These are phyloP conservation scores for Coleophora deauratella DNA, from an alignment of 2,888 invertebrate species.

Conservation along the genomic window DNA sequence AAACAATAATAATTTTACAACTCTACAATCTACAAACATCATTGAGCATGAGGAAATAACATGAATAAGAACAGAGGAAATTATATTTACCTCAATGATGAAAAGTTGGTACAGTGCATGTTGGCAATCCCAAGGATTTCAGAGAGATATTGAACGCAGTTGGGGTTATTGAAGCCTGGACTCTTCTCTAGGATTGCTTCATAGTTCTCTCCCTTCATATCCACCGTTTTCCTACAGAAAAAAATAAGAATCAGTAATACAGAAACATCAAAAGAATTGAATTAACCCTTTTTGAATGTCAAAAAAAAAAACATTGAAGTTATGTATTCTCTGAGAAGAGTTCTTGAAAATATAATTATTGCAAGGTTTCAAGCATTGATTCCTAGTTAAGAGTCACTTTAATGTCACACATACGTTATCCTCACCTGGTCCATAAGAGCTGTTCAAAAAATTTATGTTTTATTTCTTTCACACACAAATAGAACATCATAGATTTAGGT, in stretches of 20 bases:
- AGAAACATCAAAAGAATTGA: slow-evolving; percentile 22
- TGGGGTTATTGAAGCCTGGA: slow-evolving; percentile 91
- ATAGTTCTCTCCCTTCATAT: slow-evolving; percentile 85
- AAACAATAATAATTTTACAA: slow-evolving; percentile 3
- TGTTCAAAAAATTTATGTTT: slow-evolving; percentile 73
- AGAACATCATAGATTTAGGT: slow-evolving; percentile 64
- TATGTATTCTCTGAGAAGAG: slow-evolving; percentile 30
- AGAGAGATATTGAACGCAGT: slow-evolving; percentile 87
- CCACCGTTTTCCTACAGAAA: slow-evolving; percentile 80
- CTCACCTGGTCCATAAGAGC: slow-evolving; percentile 71
- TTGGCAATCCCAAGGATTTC: slow-evolving; percentile 82
- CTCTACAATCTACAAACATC: no score
- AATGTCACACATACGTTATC: slow-evolving; percentile 64
- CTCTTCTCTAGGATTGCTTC: slow-evolving; percentile 88
- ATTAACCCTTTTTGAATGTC: slow-evolving; percentile 34
- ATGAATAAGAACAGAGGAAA: not conserved
- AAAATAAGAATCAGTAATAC: slow-evolving; percentile 24
- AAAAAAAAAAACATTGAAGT: slow-evolving; percentile 25
- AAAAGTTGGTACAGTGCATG: slow-evolving; percentile 80
- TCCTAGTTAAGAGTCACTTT: slow-evolving; percentile 30
- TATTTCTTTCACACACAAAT: slow-evolving; percentile 68
- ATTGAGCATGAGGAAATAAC: not conserved
- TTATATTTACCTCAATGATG: slow-evolving; percentile 77
- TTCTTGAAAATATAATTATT: slow-evolving; percentile 34
- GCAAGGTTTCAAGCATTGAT: slow-evolving; percentile 38